These are phyloP conservation scores for Nymphalis polychloros DNA, from an alignment of 2,888 invertebrate species.

Conservation along the genomic window DNA sequence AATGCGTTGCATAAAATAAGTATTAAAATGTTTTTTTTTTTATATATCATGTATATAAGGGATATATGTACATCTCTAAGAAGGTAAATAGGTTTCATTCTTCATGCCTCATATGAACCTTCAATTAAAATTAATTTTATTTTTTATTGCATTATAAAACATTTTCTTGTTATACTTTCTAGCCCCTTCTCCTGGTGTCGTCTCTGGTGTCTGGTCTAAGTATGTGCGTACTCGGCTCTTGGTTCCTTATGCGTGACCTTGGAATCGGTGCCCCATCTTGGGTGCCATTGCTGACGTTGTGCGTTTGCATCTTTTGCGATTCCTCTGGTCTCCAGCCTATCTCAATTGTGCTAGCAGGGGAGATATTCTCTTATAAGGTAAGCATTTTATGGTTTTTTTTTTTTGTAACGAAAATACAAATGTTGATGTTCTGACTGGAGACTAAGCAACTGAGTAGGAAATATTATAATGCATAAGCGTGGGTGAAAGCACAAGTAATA, in stretches of 20 bases:
- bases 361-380: conserved; percentile 78
- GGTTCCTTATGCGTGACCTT: conserved; percentile 61
- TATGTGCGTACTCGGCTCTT: conserved; percentile 66
- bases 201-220: conserved; percentile 65
- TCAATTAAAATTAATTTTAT: too few species aligned
- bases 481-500: neutral
- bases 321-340: conserved; percentile 77
- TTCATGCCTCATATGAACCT: too few species aligned
- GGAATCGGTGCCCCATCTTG: conserved; percentile 61
- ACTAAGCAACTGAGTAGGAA: too few species aligned
- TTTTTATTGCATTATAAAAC: too few species aligned
- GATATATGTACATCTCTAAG: too few species aligned
- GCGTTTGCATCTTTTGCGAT: conserved; percentile 76
- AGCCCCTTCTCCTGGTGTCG: conserved; percentile 62
- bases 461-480: neutral
- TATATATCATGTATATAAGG: neutral
- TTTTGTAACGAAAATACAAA: too few species aligned
- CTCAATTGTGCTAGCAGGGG: conserved; percentile 74
- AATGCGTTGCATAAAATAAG: neutral
- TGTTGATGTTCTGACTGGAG: too few species aligned
- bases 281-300: conserved; percentile 75
- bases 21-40: too few species aligned
- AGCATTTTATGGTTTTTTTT: neutral
- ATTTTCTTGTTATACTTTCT: conserved; percentile 37
- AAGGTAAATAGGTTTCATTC: too few species aligned